Conservation (phyloP, 2,888 invertebrate species). For the Tetropium fuscum region DNA sequence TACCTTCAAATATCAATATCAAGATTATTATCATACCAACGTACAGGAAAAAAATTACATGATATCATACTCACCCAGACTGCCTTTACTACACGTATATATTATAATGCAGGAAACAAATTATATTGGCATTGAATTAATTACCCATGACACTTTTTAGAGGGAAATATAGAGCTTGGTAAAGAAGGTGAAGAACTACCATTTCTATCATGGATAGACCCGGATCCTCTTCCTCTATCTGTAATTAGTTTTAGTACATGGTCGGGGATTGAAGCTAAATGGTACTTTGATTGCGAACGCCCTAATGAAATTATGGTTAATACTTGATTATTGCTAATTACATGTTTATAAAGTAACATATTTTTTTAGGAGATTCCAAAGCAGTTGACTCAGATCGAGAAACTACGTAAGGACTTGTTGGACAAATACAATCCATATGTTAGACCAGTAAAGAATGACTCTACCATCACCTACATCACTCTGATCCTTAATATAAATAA, state of each 20-base stretch:
- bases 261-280: conserved; percentile 75
- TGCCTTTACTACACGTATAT: no score
- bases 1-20: no score
- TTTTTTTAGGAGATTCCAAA: conserved; percentile 62
- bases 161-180: conserved; percentile 73
- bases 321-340: neutral
- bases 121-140: no score
- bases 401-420: conserved; percentile 69
- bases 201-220: conserved; percentile 72
- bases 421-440: conserved; percentile 66
- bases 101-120: no score
- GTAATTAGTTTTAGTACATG: conserved; percentile 79
- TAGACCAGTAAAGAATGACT: conserved; percentile 55
- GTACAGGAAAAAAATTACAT: no score
- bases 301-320: conserved; percentile 38
- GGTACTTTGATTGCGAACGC: conserved; percentile 75
- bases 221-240: conserved; percentile 71
- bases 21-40: no score
- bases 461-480: conserved; percentile 51
- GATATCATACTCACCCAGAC: no score
- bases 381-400: conserved; percentile 67
- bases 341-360: neutral
- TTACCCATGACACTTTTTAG: conserved; percentile 64
- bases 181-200: conserved; percentile 73
- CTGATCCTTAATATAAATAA: conserved; percentile 51